A percentile compares a stretch with the other conserved stretches of the same genome.
phyloP scores from a whole-genome alignment of 2,888 invertebrate genomes.

The Scaptomyza reducta region DNA sequence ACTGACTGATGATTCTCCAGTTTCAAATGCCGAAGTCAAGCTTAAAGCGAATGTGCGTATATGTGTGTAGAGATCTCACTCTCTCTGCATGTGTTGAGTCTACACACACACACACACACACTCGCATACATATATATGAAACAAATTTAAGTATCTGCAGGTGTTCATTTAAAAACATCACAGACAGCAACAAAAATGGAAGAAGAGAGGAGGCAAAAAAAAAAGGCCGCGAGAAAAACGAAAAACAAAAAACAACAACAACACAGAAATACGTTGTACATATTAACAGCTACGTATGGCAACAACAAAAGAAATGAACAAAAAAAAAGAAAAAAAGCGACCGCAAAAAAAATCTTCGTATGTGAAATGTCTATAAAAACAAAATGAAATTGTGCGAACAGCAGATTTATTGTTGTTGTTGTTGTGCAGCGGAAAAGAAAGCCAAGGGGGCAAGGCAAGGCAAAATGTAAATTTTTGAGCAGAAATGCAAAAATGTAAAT shows the following conservation, averaged over 20 bases:
- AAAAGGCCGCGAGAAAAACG: slow-evolving; percentile 71
- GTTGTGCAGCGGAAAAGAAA: slow-evolving; percentile 31
- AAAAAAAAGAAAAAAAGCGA: slow-evolving; percentile 35
- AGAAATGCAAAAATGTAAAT: slow-evolving; percentile 34
- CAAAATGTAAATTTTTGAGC: slow-evolving; percentile 54
- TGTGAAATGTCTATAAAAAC: slow-evolving; percentile 52
- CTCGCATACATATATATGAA: slow-evolving; percentile 64
- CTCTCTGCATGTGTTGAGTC: slow-evolving; percentile 15
- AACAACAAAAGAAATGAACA: slow-evolving; percentile 45
- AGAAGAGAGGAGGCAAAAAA: slow-evolving; percentile 48
- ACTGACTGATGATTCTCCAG: slow-evolving; percentile 71
- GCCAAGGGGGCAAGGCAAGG: slow-evolving; percentile 21
- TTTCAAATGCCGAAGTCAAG: slow-evolving; percentile 75
- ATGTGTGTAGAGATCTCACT: slow-evolving; percentile 5
- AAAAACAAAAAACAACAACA: slow-evolving; percentile 19
- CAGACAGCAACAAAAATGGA: slow-evolving; percentile 64
- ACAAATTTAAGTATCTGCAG: slow-evolving; percentile 84
- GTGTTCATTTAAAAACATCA: slow-evolving; percentile 83
- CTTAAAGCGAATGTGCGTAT: slow-evolving; percentile 51
- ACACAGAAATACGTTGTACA: slow-evolving; percentile 10
- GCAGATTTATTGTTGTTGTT: slow-evolving; percentile 60
- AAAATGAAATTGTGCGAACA: slow-evolving; percentile 61
- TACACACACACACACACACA: slow-evolving; percentile 30
- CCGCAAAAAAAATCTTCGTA: slow-evolving; percentile 42
- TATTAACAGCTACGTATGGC: slow-evolving; percentile 75